A percentile compares a stretch with the other conserved stretches of the same genome.
Evolutionary conservation across 2,888 invertebrate genomes (phyloP).

Genomic region (Neoascia interrupta): DNA sequence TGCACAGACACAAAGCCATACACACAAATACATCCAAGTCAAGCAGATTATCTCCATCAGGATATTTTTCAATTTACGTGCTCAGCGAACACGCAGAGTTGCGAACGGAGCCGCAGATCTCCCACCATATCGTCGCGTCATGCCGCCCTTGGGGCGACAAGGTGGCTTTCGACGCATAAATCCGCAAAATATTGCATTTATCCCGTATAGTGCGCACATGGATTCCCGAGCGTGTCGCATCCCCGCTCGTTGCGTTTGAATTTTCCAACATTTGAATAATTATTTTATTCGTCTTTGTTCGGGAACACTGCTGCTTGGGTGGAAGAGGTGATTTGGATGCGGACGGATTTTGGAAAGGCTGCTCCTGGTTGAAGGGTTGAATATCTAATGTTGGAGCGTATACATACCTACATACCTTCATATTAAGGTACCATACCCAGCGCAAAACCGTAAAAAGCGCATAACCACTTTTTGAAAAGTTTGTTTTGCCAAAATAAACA

Average conservation of each 20-base stretch:
- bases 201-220: conserved; percentile 14
- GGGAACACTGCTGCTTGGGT: not conserved
- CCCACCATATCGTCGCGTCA: conserved; percentile 11
- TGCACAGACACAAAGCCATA: conserved; percentile 53
- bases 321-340: no score
- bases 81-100: conserved; percentile 43
- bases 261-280: conserved; percentile 60
- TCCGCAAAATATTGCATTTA: conserved; percentile 66
- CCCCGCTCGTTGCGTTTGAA: conserved; percentile 16
- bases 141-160: conserved; percentile 5
- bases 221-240: conserved; percentile 15
- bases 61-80: conserved; percentile 66
- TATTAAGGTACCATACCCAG: not conserved
- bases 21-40: no score
- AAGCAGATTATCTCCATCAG: conserved; percentile 59
- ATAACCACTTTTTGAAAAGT: conserved; percentile 63
- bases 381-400: conserved; percentile 12
- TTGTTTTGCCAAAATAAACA: conserved; percentile 67
- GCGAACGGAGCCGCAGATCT: conserved; percentile 41
- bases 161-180: conserved; percentile 56
- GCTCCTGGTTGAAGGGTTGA: conserved; percentile 41
- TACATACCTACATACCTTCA: not conserved
- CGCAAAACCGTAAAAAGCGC: conserved; percentile 44
- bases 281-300: conserved; percentile 52
- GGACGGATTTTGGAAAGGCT: not conserved